Evolutionary conservation across 2,797 vertebrate species (phyloP).

Genomic region (Phataginus tetradactyla): DNA sequence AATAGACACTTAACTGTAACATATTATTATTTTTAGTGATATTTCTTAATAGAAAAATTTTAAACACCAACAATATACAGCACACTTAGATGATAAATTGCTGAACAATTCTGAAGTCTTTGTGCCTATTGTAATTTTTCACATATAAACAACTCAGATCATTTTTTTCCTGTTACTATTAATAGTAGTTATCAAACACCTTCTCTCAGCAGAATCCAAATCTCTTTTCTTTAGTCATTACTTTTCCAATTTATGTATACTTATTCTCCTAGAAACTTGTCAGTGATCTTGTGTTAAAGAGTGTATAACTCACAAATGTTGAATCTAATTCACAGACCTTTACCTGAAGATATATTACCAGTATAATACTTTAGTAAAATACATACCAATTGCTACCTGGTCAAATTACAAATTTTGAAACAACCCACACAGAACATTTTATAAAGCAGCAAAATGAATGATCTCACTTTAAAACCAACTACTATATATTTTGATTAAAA

Average conservation of each 20-base stretch:
- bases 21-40: background rate
- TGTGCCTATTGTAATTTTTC: background rate
- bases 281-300: background rate
- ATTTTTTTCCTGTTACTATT: background rate
- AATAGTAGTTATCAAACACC: background rate
- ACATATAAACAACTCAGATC: background rate
- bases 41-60: background rate
- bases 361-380: background rate
- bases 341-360: background rate
- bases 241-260: background rate
- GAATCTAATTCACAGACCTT: background rate
- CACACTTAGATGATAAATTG: background rate
- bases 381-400: conserved; percentile 1
- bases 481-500: background rate
- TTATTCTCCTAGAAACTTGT: background rate
- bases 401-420: conserved; percentile 47
- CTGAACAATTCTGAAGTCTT: background rate
- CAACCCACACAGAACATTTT: conserved; percentile 12
- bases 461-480: background rate
- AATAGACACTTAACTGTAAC: background rate
- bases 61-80: background rate
- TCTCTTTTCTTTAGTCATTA: background rate
- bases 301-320: background rate
- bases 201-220: background rate
- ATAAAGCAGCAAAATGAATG: conserved; percentile 28